Evolutionary conservation across 2,797 vertebrate species (phyloP).

Genomic region (Agapornis canus): DNA sequence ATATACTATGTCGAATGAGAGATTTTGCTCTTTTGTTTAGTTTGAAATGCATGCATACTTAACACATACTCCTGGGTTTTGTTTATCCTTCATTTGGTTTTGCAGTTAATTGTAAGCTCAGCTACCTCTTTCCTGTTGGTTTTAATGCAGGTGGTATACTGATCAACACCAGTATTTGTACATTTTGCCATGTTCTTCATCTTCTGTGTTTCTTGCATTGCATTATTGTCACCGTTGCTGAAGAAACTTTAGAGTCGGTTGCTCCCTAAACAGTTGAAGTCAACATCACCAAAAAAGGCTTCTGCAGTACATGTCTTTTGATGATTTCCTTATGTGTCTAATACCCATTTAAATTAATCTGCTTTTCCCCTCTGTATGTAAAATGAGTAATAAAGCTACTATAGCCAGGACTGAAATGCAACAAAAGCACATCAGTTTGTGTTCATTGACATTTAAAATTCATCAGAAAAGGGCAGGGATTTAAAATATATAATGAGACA

Average conservation of each 20-base stretch:
- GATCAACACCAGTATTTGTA: background rate
- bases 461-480: background rate
- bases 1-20: background rate
- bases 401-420: background rate
- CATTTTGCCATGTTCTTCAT: background rate
- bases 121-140: background rate
- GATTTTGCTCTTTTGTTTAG: background rate
- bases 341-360: background rate
- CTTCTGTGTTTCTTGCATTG: background rate
- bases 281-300: conserved; percentile 60
- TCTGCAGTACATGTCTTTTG: background rate
- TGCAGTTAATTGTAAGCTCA: background rate
- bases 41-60: background rate
- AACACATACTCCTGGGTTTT: background rate
- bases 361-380: background rate
- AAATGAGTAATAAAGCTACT: background rate
- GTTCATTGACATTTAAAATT: background rate
- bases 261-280: conserved; percentile 31
- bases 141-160: background rate
- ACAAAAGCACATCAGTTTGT: background rate
- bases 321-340: conserved; percentile 13
- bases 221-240: background rate
- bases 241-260: background rate
- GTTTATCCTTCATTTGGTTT: background rate
- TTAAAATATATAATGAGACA: background rate